Base-by-base conservation (phyloP, 2,888 invertebrate genomes). In the Capitulum mitella region DNA sequence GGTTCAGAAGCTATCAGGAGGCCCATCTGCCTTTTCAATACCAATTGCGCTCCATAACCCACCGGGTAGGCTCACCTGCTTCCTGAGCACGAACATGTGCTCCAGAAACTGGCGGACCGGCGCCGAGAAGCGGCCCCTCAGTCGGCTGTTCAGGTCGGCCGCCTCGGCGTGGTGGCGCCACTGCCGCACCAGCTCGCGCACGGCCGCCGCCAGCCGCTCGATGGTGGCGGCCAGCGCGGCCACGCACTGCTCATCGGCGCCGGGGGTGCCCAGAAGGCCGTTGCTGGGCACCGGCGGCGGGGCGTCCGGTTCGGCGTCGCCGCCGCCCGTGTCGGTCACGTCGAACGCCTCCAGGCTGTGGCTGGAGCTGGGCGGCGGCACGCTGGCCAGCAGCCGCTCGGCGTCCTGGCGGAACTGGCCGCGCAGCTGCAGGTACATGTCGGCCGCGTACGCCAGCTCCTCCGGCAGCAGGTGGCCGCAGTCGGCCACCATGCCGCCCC, bases 321-420 rank as follows among this genome's bases (percentile, higher is more conserved):
- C 40, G 70, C 10, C 40, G 40, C 40, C 70, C 26, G 22, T 40
- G 26, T 40, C 70, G 26, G 70, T 70, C 5, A 70, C 70, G 40
- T 70, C 70, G 40, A 70, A 70, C 26, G 70, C 26, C 26, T 70
- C 70, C 70, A 40, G 70, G 40, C 70, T 70, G 70, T 40, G 37
- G 22, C 26, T 40, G 70, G 70, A 70, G 70, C 70, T 70, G 37
- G 70, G 70, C 22, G 70, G 70, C 37, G 70, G 70, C 70, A 70
- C 70, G 70, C 70, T 70, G 70, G 70, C 40, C 26, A 34, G 70
- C 70, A 70, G 70, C 26, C 26, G 3, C 26, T 70, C 70, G 40
- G 26, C 70, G 70, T 70, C 37, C 8, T 26, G 37, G 8, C 37
- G 40, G 70, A 70, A 70, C 70, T 40, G 70, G 26, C 34, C 40